These are phyloP conservation scores for Oryzias sinensis DNA, from an alignment of 2,797 vertebrate genomes.

Conservation along the genomic window DNA sequence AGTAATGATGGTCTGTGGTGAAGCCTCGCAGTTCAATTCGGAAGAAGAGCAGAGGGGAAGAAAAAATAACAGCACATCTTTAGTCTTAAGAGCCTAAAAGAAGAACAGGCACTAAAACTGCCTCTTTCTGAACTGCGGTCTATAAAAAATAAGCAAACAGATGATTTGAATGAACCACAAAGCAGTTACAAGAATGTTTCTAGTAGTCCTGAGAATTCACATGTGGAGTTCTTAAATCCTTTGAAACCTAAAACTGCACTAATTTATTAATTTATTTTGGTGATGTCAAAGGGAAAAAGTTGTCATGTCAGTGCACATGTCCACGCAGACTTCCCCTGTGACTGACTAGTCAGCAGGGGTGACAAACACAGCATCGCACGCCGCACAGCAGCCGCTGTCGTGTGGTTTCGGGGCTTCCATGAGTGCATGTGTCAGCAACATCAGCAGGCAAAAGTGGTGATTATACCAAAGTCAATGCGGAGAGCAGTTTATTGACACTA, in stretches of 20 bases:
- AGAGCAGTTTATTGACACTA: slow-evolving; percentile 4
- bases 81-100: slow-evolving; percentile 8
- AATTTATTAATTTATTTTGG: background rate
- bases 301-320: slow-evolving; percentile 13
- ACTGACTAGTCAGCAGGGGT: slow-evolving; percentile 1
- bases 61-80: slow-evolving; percentile 3
- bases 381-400: background rate
- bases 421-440: slow-evolving; percentile 3
- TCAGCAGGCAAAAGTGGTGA: background rate
- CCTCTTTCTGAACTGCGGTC: slow-evolving; percentile 3
- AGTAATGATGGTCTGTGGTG: slow-evolving; percentile 30
- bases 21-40: slow-evolving; percentile 20
- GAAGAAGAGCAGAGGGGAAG: background rate
- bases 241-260: background rate
- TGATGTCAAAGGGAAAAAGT: background rate
- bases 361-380: no score
- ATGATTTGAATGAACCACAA: slow-evolving; percentile 31
- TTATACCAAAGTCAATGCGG: slow-evolving; percentile 1
- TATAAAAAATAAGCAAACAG: slow-evolving; percentile 31
- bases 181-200: slow-evolving; percentile 30
- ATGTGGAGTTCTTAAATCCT: background rate
- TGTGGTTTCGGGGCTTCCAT: slow-evolving; percentile 1
- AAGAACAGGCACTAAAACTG: slow-evolving; percentile 4
- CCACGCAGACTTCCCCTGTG: slow-evolving; percentile 7
- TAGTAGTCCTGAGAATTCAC: slow-evolving; percentile 4